Evolutionary conservation across 2,888 invertebrate genomes (phyloP), one percentile per base, ranked within the genome.

Genomic region (Hydraecia micacea): DNA sequence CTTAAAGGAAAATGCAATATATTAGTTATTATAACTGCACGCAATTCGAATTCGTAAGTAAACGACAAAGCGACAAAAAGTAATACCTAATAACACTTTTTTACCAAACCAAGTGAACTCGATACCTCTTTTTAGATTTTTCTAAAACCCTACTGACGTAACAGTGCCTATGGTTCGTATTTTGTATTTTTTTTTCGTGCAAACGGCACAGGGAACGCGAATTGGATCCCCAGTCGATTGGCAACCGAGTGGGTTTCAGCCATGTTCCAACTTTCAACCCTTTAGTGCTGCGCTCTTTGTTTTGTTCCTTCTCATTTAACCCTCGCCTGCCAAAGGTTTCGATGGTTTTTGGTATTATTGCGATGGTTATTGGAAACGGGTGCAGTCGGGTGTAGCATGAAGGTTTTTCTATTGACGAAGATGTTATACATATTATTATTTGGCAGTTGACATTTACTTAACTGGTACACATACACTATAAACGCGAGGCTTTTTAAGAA

Each of bases 191-290:
- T 81, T 75, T 60, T 85, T 69, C 8, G 25, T 69, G 9, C 75
- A 60, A 63, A 18, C 62, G 66, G 66, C 67, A 28, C 58, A 9
- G 32, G 39, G 42, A 73, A 21, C 60, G 70, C 13, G 77, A 75
- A 85, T 85, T 83, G 78, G 75, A 87, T 79, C 62, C 74, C 62
- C 32, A 65, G 77, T 75, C 71, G 87, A 87, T 87, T 83, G 86
- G 83, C 68, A 66, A 67, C 77, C 75, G 85, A 84, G 80, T 83
- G 81, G 80, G 69, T 75, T 81, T 71, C 77, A 67, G 77, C 82
- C 72, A 82, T 77, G 77, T 82, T 82, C 49, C 58, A 75, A 81
- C 81, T 66, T 81, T 72, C 66, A 85, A 72, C 85, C 85, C 85
- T 85, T 81, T 76, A 72, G 77, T 73, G 76, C 42, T 49, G 68